These are phyloP conservation scores for Oegoconia quadripuncta DNA, from an alignment of 2,888 invertebrate species.

Conservation along the genomic window DNA sequence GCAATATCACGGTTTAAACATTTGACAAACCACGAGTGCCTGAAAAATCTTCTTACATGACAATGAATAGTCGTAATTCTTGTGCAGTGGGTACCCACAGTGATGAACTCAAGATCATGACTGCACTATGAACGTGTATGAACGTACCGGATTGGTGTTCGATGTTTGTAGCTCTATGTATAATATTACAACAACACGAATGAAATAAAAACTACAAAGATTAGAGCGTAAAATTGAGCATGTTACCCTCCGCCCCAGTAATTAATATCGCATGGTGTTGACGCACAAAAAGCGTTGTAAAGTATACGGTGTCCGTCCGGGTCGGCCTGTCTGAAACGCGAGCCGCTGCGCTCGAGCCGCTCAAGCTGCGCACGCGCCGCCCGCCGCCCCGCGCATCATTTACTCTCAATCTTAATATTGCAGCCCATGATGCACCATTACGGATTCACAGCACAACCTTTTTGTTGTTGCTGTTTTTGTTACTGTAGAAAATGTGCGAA, in stretches of 20 bases:
- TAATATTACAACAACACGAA: too few species aligned
- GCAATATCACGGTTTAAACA: too few species aligned
- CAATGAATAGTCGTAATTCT: too few species aligned
- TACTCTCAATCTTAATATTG: constrained; percentile 73
- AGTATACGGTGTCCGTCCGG: constrained; percentile 18
- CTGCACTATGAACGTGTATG: too few species aligned
- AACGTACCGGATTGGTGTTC: too few species aligned
- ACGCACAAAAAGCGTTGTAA: constrained; percentile 45
- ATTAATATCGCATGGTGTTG: constrained; percentile 68
- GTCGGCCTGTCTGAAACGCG: constrained; percentile 43
- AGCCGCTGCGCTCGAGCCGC: constrained; percentile 48
- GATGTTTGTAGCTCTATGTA: too few species aligned
- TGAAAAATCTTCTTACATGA: too few species aligned
- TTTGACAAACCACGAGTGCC: too few species aligned
- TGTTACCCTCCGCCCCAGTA: constrained; percentile 59
- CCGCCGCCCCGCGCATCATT: constrained; percentile 66
- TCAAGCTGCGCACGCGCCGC: constrained; percentile 64
- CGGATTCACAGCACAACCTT: constrained; percentile 56
- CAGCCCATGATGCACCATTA: constrained; percentile 68
- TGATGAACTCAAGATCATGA: too few species aligned
- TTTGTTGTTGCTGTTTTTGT: constrained; percentile 45
- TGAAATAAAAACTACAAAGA: constrained; percentile 36
- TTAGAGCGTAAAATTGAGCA: constrained; percentile 62
- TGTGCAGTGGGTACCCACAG: too few species aligned
- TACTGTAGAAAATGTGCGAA: constrained; percentile 34